A percentile compares a stretch with the other conserved stretches of the same genome.
phyloP scores from a whole-genome alignment of 2,113 vertebrate genomes.

The Ictidomys tridecemlineatus region DNA sequence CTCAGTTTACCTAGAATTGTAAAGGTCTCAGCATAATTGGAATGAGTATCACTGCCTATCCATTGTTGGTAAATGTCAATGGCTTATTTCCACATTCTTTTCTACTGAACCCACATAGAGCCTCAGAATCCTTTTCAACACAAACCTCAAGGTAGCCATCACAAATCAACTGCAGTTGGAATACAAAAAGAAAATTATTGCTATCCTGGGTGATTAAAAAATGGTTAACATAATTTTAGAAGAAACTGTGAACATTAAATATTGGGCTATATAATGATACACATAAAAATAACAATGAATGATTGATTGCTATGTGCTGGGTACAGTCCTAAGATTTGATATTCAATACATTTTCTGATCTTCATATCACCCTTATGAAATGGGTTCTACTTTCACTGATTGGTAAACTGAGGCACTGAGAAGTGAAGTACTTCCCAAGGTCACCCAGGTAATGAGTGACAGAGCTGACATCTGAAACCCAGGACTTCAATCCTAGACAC shows the following conservation, averaged over 20 bases:
- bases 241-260: background rate
- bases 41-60: background rate
- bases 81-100: background rate
- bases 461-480: background rate
- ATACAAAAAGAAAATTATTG: background rate
- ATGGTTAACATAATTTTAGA: background rate
- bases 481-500: slow-evolving; percentile 7
- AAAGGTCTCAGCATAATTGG: background rate
- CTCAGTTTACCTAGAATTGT: background rate
- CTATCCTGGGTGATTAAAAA: background rate
- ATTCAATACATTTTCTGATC: background rate
- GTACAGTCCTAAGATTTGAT: background rate
- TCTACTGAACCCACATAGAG: background rate
- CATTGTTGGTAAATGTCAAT: background rate
- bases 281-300: background rate
- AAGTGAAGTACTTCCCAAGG: slow-evolving; percentile 20
- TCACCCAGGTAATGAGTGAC: background rate
- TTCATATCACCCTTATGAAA: background rate
- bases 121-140: background rate
- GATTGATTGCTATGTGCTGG: background rate
- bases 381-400: background rate
- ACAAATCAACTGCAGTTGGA: background rate
- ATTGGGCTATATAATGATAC: background rate
- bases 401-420: background rate
- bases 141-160: background rate